A percentile compares a stretch with the other conserved stretches of the same genome.
These are phyloP conservation scores for Steatocranus sp. DNA, from an alignment of 2,797 vertebrate species.

Conservation along the genomic window DNA sequence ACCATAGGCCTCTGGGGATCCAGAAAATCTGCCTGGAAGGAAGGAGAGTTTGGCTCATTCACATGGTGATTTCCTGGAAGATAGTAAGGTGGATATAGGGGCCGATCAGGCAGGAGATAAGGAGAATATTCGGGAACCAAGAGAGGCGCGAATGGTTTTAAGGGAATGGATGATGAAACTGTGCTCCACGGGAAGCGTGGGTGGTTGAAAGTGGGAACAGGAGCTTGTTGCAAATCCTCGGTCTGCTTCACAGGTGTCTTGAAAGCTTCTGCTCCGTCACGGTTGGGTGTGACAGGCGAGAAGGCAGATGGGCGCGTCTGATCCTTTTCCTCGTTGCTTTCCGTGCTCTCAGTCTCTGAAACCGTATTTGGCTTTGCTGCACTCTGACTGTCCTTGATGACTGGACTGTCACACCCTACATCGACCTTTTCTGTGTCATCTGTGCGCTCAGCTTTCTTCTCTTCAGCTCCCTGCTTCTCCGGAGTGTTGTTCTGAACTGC, in stretches of 20 bases:
- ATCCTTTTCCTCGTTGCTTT: conserved; percentile 63
- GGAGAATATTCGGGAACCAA: conserved; percentile 81
- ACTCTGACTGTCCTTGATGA: conserved; percentile 28
- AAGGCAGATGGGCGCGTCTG: conserved; percentile 83
- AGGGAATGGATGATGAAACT: conserved; percentile 66
- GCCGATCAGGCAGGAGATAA: conserved; percentile 79
- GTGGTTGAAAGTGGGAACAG: conserved; percentile 78
- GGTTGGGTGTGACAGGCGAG: conserved; percentile 82
- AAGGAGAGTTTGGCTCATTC: conserved; percentile 72
- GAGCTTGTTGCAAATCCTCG: conserved; percentile 57
- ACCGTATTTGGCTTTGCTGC: conserved; percentile 25
- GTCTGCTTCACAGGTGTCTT: conserved; percentile 30
- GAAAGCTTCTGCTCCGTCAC: conserved; percentile 65
- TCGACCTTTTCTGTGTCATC: conserved; percentile 75
- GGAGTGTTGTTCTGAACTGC: conserved; percentile 45
- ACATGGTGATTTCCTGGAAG: conserved; percentile 69
- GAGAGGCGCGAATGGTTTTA: conserved; percentile 72
- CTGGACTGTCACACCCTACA: conserved; percentile 41
- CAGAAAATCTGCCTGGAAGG: conserved; percentile 71
- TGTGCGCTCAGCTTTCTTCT: conserved; percentile 13
- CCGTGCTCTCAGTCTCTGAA: conserved; percentile 44
- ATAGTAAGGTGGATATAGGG: conserved; percentile 82
- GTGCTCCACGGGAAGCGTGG: conserved; percentile 78
- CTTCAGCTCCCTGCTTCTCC: background rate
- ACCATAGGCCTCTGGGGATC: conserved; percentile 83